A percentile compares a stretch with the other conserved stretches of the same genome.
Evolutionary conservation across 2,113 vertebrate genomes (phyloP).

Genomic region (Cephalopterus ornatus): DNA sequence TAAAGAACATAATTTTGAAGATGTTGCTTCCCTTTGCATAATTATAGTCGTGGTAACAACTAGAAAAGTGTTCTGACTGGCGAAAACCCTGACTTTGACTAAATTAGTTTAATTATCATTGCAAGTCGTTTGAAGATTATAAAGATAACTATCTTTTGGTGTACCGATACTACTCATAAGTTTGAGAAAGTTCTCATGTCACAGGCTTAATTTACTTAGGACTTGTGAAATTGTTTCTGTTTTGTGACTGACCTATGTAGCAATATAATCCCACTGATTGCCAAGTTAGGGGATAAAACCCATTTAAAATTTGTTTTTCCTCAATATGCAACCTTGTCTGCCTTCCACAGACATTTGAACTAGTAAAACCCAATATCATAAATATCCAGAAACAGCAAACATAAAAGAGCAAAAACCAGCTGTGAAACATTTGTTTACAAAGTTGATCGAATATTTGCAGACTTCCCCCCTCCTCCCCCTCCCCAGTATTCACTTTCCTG

Average conservation of each 20-base stretch:
- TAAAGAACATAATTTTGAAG: constrained; percentile 7
- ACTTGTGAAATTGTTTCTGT: not conserved
- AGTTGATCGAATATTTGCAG: constrained; percentile 1
- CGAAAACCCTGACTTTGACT: not conserved
- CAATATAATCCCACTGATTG: not conserved
- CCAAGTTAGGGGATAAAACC: not conserved
- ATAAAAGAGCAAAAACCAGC: not conserved
- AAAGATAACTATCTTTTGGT: constrained; percentile 25
- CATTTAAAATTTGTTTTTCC: not conserved
- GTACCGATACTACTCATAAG: not conserved
- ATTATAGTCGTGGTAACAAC: not conserved
- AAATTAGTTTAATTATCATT: constrained; percentile 23
- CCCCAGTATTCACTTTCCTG: not conserved
- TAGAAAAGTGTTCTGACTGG: constrained; percentile 19
- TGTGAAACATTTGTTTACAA: not conserved
- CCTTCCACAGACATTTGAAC: not conserved
- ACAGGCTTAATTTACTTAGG: not conserved
- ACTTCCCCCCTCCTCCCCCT: too few relatives aligned
- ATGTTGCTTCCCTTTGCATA: not conserved
- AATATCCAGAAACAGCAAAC: not conserved
- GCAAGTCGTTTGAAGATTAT: not conserved
- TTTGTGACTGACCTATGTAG: not conserved
- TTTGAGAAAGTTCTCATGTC: constrained; percentile 41
- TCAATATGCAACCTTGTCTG: not conserved
- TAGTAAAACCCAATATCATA: not conserved